These are phyloP conservation scores for Alcedo quadribrachys DNA, from an alignment of 2,797 vertebrate species.

Conservation along the genomic window DNA sequence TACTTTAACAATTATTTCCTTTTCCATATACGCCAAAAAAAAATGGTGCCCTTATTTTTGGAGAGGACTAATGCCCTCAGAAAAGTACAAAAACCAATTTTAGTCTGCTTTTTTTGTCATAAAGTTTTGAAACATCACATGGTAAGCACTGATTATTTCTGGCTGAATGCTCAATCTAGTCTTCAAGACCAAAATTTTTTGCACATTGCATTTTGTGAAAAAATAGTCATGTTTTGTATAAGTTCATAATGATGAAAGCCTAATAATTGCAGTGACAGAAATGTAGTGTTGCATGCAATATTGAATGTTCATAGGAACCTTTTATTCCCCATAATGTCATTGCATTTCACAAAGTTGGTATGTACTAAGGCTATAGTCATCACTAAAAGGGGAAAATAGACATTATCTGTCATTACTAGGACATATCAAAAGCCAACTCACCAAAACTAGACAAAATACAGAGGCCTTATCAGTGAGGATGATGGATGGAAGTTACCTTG, in stretches of 20 bases:
- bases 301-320: neutral
- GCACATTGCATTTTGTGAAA: neutral
- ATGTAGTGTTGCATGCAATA: neutral
- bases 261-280: slow-evolving; percentile 1
- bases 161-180: neutral
- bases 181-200: neutral
- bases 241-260: neutral
- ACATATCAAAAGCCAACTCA: neutral
- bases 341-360: neutral
- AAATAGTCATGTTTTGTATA: neutral
- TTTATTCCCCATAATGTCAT: neutral
- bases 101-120: neutral
- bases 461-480: neutral
- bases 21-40: neutral
- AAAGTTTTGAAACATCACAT: neutral
- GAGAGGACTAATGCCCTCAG: neutral
- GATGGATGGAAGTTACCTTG: neutral
- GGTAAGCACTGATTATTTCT: neutral
- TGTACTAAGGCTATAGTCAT: neutral
- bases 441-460: neutral
- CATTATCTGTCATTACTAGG: neutral
- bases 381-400: neutral
- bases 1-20: neutral
- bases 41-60: neutral
- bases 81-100: neutral